phyloP scores from a whole-genome alignment of 2,113 vertebrate species.

The Pipa parva region DNA sequence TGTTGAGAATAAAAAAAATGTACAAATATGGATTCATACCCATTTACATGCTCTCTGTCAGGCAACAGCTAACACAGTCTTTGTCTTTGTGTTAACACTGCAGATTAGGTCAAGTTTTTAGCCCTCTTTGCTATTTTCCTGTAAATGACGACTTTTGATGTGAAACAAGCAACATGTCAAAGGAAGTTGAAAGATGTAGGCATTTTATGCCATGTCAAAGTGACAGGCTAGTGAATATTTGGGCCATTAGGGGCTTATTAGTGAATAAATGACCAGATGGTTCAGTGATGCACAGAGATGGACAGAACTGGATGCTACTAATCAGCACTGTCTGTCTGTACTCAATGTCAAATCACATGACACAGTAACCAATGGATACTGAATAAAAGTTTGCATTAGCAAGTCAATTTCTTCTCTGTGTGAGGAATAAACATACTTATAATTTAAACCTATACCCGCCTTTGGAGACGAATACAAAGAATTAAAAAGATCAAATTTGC shows the following conservation, averaged over 20 bases:
- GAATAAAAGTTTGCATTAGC: constrained; percentile 99
- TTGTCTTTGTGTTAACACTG: constrained; percentile 98
- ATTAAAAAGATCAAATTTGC: too few species aligned
- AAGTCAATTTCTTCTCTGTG: constrained; percentile 98
- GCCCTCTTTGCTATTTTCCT: constrained; percentile 98
- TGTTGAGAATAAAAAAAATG: constrained; percentile 75
- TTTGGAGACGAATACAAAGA: constrained; percentile 63
- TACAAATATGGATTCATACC: constrained; percentile 89
- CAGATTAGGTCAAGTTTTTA: constrained; percentile 99
- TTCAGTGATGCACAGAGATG: constrained; percentile 99
- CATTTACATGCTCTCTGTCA: constrained; percentile 97
- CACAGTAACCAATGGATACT: constrained; percentile 99
- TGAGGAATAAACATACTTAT: constrained; percentile 92
- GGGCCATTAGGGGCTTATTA: constrained; percentile 99
- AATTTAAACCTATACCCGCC: constrained; percentile 70
- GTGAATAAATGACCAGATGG: constrained; percentile 99
- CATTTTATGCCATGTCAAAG: constrained; percentile 99
- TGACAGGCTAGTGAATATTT: constrained; percentile 99
- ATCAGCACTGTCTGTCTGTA: constrained; percentile 99
- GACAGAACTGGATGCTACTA: constrained; percentile 99
- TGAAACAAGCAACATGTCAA: constrained; percentile 99
- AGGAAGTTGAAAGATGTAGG: constrained; percentile 99
- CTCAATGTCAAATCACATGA: constrained; percentile 99
- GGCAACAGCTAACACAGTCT: constrained; percentile 95
- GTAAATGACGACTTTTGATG: constrained; percentile 99